These are phyloP conservation scores for Tor tambroides DNA, from an alignment of 2,113 vertebrate genomes.

Conservation along the genomic window DNA sequence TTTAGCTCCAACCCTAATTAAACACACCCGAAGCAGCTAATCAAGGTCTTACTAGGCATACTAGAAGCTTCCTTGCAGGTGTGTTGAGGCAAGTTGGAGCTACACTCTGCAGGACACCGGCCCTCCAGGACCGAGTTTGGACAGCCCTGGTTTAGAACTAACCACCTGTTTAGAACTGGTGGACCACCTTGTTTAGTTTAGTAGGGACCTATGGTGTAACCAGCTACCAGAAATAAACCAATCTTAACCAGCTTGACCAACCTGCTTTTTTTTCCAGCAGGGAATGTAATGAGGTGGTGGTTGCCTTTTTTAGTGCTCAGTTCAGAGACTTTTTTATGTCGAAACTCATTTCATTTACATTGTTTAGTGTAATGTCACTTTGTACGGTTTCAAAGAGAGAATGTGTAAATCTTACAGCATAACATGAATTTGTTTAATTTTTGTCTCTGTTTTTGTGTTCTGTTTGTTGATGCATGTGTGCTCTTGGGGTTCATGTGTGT, in stretches of 20 bases:
- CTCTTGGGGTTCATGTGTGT: slow-evolving; percentile 30
- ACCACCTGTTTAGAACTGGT: not conserved
- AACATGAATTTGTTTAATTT: not conserved
- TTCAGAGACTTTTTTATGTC: not conserved
- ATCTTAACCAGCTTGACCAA: not conserved
- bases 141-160: too few relatives aligned
- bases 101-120: too few relatives aligned
- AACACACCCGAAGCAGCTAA: too few relatives aligned
- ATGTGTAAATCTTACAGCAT: not conserved
- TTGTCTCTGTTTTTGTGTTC: slow-evolving; percentile 28
- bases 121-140: too few relatives aligned
- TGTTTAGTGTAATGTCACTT: not conserved
- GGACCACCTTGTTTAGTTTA: not conserved
- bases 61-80: too few relatives aligned
- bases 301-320: not conserved
- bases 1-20: too few relatives aligned
- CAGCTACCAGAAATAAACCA: not conserved
- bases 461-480: slow-evolving; percentile 5
- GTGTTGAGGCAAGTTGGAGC: too few relatives aligned
- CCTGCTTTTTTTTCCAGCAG: not conserved
- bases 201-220: not conserved
- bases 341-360: slow-evolving; percentile 15
- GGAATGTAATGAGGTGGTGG: not conserved
- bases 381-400: not conserved
- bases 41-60: too few relatives aligned